These are phyloP conservation scores for Hanleya hanleyi DNA, from an alignment of 2,888 invertebrate genomes.

Conservation along the genomic window DNA sequence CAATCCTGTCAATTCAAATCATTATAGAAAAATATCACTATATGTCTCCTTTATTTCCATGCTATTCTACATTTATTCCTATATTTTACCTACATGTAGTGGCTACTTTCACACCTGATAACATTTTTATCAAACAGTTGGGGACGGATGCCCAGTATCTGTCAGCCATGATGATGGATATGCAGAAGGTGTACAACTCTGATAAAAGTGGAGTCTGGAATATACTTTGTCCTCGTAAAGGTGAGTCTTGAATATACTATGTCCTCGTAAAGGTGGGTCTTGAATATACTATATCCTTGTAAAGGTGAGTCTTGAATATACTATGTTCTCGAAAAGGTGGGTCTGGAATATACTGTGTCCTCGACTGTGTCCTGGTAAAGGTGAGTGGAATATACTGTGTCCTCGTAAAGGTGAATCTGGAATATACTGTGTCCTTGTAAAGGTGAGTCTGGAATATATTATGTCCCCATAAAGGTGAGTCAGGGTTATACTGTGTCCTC, in stretches of 20 bases:
- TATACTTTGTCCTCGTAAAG: constrained; percentile 68
- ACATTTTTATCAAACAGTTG: constrained; percentile 28
- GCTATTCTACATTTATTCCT: no score
- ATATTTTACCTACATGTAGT: no score
- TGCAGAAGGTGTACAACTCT: constrained; percentile 72
- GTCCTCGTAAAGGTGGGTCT: constrained; percentile 57
- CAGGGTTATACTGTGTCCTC: constrained; percentile 70
- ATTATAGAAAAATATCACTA: no score
- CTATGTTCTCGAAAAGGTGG: constrained; percentile 61
- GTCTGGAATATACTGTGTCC: constrained; percentile 68
- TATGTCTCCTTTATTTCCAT: no score
- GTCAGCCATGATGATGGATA: constrained; percentile 74
- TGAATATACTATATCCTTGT: constrained; percentile 67
- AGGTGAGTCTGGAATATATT: constrained; percentile 51
- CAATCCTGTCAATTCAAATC: no score
- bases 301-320: constrained; percentile 65
- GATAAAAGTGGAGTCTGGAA: constrained; percentile 55
- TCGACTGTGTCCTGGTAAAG: no score
- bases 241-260: constrained; percentile 65
- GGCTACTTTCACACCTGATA: no score
- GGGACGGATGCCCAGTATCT: constrained; percentile 70
- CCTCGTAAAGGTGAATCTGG: constrained; percentile 55
- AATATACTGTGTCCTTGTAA: constrained; percentile 68
- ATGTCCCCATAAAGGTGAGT: no score
- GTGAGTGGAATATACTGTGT: constrained; percentile 67